Evolutionary conservation across 2,113 vertebrate species (phyloP).

Genomic region (Phrynosoma platyrhinos): DNA sequence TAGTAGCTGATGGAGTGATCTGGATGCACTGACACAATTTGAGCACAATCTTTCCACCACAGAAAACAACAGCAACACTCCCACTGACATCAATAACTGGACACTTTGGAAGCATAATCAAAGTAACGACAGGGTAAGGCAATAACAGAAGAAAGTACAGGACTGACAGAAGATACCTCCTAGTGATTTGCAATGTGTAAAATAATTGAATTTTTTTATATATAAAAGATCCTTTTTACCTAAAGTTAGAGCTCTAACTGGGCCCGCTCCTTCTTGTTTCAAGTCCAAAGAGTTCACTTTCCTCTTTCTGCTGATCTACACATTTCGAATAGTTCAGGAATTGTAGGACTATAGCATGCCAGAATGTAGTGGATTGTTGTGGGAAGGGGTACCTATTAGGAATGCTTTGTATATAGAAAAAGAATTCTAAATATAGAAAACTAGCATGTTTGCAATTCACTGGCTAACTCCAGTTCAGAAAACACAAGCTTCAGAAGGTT

Average conservation of each 20-base stretch:
- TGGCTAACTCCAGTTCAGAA: too few relatives aligned
- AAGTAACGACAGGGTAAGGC: not conserved
- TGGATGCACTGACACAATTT: conserved; percentile 2
- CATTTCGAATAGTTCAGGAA: not conserved
- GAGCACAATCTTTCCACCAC: conserved; percentile 1
- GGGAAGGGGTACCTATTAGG: not conserved
- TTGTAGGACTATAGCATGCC: not conserved
- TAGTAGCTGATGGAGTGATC: not conserved
- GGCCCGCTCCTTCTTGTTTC: not conserved
- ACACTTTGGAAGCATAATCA: not conserved
- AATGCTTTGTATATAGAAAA: conserved; percentile 31
- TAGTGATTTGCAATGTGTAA: not conserved
- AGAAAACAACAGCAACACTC: conserved; percentile 37
- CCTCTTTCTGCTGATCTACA: not conserved
- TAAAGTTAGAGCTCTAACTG: not conserved
- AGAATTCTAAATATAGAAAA: not conserved
- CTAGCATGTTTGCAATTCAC: not conserved
- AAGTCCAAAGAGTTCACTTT: conserved; percentile 33
- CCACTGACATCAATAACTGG: conserved; percentile 19
- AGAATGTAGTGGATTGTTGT: not conserved
- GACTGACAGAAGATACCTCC: not conserved
- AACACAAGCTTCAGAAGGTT: too few relatives aligned
- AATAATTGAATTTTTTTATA: conserved; percentile 1
- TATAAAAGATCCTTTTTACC: not conserved
- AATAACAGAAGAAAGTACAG: not conserved